A percentile compares a stretch with the other conserved stretches of the same genome.
Evolutionary conservation across 2,113 vertebrate genomes (phyloP).

Genomic region (Oenanthe melanoleuca): DNA sequence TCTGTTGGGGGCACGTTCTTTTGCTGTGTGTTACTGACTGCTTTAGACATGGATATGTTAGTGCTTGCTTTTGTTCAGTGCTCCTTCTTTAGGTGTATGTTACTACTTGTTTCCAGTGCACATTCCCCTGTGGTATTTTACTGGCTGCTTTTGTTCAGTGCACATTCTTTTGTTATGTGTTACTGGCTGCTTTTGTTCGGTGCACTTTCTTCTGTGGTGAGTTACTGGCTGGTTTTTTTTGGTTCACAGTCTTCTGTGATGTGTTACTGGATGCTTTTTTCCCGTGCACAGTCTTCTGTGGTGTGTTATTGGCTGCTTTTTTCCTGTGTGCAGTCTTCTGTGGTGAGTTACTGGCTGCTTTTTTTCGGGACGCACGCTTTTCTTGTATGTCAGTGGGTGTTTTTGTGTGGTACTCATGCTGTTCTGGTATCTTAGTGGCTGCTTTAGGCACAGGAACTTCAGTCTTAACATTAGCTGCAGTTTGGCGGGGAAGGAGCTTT

Average conservation of each 20-base stretch:
- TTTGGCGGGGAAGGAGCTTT: slow-evolving; percentile 59
- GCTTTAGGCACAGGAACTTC: neutral
- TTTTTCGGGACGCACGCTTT: neutral
- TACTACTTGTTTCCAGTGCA: neutral
- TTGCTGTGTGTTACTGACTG: neutral
- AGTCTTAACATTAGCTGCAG: neutral
- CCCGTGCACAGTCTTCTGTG: neutral
- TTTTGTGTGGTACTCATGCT: fast-evolving
- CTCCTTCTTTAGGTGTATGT: neutral
- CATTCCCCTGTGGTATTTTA: neutral
- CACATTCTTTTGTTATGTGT: fast-evolving
- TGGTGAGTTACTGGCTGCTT: neutral
- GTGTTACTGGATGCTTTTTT: neutral
- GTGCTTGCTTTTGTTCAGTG: neutral
- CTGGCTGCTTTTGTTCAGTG: neutral
- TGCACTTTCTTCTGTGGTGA: fast-evolving
- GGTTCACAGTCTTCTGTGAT: fast-evolving
- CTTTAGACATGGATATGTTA: neutral
- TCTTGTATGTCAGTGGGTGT: no score
- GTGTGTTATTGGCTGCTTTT: neutral
- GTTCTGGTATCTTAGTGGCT: neutral
- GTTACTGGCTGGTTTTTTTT: neutral
- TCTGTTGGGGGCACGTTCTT: neutral
- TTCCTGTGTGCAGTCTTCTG: neutral
- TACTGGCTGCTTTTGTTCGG: neutral